Base-by-base conservation (phyloP, 2,113 vertebrate genomes). In the Amphiprion percula region DNA sequence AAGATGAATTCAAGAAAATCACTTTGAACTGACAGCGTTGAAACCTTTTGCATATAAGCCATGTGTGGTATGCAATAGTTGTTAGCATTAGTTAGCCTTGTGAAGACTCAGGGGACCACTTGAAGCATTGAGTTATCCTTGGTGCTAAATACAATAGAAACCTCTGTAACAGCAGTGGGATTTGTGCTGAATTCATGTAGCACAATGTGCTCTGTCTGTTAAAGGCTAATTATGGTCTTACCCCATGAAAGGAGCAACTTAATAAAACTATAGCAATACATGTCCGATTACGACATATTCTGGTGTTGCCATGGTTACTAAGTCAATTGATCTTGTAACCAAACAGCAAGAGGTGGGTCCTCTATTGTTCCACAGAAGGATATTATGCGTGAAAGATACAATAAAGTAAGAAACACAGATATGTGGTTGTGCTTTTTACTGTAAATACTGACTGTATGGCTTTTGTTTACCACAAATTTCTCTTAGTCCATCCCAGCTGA, bases 31-130 rank as follows among this genome's bases (percentile, higher is more conserved):
- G 87, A 61, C 56, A 14, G 62, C 79, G 17, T 46, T 30, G 30
- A 65, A 70, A 44, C 10, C 69, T 68, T 71, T 87, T n/a, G 16
- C 37, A n/a, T 24, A 23, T 15, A 44, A 19, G 61, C 55, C 52
- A 33, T 26, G 12, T 55, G 37, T 5, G 3, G 62, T 26, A 33
- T 55, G 33, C 61, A 12, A 21, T 19, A 59, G 61, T 66, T 86
- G 74, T 88, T 88, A 88, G 59, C 85, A 74, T 52, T 63, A 67
- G 33, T 82, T 85, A 82, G 67, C 79, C 66, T 68, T 65, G 65
- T 49, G 14, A 55, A 5, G 17, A 16, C 82, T 79, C 72, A 15
- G 28, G 83, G 77, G 83, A 82, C n/a, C 68, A 64, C 58, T 83
- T 68, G 41, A 79, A 71, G 66, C 8, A 0, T 41, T 46, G 74